Conservation (phyloP, 2,797 vertebrate species). For the Lophotriccus pileatus region DNA sequence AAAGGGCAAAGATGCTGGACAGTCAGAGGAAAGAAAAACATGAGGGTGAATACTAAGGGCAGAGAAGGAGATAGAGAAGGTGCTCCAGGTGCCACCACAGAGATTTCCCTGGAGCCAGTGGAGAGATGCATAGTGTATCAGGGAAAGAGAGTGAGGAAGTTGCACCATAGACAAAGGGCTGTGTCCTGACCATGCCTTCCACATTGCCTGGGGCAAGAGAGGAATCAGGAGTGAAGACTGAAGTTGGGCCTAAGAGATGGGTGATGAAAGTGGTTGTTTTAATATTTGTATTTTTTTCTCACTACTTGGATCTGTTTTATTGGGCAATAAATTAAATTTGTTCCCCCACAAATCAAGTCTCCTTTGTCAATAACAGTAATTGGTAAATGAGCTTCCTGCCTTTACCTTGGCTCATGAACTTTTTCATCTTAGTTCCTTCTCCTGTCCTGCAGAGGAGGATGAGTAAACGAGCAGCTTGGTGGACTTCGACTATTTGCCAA, state of each 20-base stretch:
- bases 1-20: background rate
- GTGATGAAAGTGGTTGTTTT: background rate
- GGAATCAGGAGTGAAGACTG: background rate
- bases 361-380: background rate
- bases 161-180: accelerated
- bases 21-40: background rate
- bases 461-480: background rate
- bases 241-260: background rate
- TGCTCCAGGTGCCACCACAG: background rate
- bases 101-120: background rate
- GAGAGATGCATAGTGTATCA: background rate
- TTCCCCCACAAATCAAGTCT: background rate
- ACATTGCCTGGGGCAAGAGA: accelerated
- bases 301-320: background rate
- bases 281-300: background rate
- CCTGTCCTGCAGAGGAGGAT: background rate
- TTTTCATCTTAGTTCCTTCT: background rate
- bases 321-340: background rate
- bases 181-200: background rate
- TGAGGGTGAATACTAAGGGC: background rate
- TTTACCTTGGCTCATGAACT: background rate
- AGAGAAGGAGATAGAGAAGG: background rate
- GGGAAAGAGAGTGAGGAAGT: background rate
- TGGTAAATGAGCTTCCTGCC: background rate
- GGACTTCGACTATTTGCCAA: background rate